A percentile compares a stretch with the other conserved stretches of the same genome.
phyloP scores from a whole-genome alignment of 2,113 vertebrate species.

The Ageneiosus marmoratus region DNA sequence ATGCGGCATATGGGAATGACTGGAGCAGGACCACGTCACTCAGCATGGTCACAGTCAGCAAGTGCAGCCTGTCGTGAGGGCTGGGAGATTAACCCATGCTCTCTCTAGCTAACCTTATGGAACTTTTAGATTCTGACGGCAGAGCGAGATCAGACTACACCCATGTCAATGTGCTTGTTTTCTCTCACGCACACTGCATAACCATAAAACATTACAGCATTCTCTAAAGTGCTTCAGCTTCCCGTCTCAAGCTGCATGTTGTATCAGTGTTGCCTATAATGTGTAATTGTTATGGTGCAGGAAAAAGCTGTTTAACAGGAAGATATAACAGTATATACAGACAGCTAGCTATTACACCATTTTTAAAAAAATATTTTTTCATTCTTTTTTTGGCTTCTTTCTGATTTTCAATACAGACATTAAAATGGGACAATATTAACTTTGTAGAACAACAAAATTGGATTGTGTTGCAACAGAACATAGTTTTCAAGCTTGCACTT shows the following conservation, averaged over 20 bases:
- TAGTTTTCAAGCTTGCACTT: too few relatives aligned
- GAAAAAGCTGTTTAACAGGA: background rate
- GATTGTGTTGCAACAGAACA: too few relatives aligned
- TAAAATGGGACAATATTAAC: background rate
- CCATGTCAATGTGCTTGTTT: background rate
- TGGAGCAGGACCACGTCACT: conserved; percentile 30
- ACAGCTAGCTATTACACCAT: background rate
- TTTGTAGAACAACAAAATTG: too few relatives aligned
- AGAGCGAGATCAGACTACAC: conserved; percentile 3
- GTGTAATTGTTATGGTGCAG: background rate
- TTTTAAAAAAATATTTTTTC: background rate
- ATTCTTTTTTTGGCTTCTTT: background rate
- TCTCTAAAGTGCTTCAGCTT: background rate
- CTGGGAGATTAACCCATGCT: background rate
- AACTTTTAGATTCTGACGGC: background rate
- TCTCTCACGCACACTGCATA: background rate
- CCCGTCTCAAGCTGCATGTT: background rate
- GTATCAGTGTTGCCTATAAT: background rate
- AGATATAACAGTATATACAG: background rate
- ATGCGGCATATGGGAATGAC: conserved; percentile 45
- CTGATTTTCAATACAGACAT: background rate
- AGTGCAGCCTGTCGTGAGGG: background rate
- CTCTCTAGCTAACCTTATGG: background rate
- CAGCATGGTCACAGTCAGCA: background rate
- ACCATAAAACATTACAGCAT: background rate